Evolutionary conservation across 2,797 vertebrate genomes (phyloP).

Genomic region (Martes flavigula): DNA sequence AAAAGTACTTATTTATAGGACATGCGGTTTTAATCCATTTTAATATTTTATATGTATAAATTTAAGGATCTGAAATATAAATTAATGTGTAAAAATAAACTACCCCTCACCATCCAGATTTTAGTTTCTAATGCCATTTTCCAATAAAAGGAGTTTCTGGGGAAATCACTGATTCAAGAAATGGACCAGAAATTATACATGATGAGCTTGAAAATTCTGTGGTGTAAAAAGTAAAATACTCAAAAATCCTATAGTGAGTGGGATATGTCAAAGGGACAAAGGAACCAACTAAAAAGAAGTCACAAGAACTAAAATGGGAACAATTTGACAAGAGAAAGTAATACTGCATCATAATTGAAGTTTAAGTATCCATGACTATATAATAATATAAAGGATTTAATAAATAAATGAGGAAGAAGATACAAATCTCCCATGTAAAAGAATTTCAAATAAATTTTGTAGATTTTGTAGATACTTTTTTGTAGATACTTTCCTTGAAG

Average conservation of each 20-base stretch:
- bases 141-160: neutral
- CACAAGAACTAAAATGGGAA: neutral
- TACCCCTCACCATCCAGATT: neutral
- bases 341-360: neutral
- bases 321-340: neutral
- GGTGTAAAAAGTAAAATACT: neutral
- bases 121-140: neutral
- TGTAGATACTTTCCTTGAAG: neutral
- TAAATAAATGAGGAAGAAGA: neutral
- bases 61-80: neutral
- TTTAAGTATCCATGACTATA: neutral
- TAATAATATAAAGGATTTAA: neutral
- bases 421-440: neutral
- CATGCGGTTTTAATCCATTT: neutral
- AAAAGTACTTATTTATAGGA: neutral
- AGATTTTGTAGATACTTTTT: no score
- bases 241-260: neutral
- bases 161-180: neutral
- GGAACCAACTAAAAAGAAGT: neutral
- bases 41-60: neutral
- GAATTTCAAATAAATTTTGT: neutral
- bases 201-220: neutral
- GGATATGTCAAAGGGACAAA: neutral
- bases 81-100: neutral
- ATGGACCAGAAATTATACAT: neutral